Conservation (phyloP, 2,797 vertebrate species). For the Bradypodion ventrale region DNA sequence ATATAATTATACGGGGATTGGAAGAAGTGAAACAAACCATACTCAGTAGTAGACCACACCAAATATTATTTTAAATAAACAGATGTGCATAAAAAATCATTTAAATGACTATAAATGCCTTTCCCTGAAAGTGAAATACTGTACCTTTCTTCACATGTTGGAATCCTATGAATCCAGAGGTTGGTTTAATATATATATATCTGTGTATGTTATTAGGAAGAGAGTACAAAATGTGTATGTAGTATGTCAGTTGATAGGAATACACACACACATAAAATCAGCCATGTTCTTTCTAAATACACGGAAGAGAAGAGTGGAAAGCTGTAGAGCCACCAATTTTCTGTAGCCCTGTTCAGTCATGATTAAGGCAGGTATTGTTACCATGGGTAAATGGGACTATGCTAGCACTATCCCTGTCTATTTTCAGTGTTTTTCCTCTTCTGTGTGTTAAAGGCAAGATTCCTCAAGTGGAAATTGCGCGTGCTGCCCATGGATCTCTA, state of each 20-base stretch:
- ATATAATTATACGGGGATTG: background rate
- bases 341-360: too few species aligned
- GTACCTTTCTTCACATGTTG: background rate
- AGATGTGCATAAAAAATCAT: background rate
- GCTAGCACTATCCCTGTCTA: too few species aligned
- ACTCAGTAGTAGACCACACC: background rate
- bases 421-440: too few species aligned
- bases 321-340: background rate
- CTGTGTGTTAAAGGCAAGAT: too few species aligned
- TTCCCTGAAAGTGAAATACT: background rate
- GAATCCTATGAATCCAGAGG: background rate
- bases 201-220: background rate
- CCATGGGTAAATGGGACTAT: too few species aligned
- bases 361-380: too few species aligned
- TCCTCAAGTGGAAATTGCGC: too few species aligned
- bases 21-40: background rate
- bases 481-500: too few species aligned
- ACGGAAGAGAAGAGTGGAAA: background rate
- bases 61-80: conserved; percentile 17
- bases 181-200: background rate
- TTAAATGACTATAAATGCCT: background rate
- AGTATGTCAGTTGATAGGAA: background rate
- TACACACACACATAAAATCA: background rate
- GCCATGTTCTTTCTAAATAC: background rate
- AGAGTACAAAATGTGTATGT: background rate